phyloP scores from a whole-genome alignment of 2,113 vertebrate species.

The Acanthochromis polyacanthus region DNA sequence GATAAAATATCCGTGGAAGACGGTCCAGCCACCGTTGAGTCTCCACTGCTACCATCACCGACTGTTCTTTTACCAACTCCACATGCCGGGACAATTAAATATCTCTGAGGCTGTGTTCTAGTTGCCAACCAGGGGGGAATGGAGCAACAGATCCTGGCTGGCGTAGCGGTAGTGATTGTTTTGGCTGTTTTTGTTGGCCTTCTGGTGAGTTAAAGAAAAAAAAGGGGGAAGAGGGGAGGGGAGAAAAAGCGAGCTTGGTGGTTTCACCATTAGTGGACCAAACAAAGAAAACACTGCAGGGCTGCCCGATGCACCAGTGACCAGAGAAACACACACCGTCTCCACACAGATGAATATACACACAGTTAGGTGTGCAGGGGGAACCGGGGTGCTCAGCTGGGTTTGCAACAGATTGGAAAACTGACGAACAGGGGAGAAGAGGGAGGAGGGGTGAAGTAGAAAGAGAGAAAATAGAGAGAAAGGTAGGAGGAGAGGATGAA shows the following conservation, averaged over 20 bases:
- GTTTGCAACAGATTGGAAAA: slow-evolving; percentile 64
- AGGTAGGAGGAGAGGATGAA: slow-evolving; percentile 6
- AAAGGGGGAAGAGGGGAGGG: not conserved
- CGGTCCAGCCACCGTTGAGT: slow-evolving; percentile 39
- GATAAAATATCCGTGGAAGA: slow-evolving; percentile 34
- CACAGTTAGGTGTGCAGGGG: slow-evolving; percentile 18
- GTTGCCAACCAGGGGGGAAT: slow-evolving; percentile 31
- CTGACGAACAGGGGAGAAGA: slow-evolving; percentile 16
- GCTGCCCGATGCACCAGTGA: slow-evolving; percentile 31
- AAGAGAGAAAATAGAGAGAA: not conserved
- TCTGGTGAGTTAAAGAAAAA: slow-evolving; percentile 35
- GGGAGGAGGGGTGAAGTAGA: not conserved
- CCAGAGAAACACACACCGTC: not conserved
- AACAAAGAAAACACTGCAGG: slow-evolving; percentile 2
- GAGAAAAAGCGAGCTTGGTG: not conserved
- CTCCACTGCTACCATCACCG: slow-evolving; percentile 19
- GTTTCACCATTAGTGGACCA: slow-evolving; percentile 48
- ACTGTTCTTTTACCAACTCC: slow-evolving; percentile 42
- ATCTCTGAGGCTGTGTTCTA: slow-evolving; percentile 35
- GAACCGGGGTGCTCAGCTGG: slow-evolving; percentile 50
- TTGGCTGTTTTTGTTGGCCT: slow-evolving; percentile 37
- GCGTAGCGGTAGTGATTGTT: slow-evolving; percentile 25
- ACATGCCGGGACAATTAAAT: slow-evolving; percentile 12
- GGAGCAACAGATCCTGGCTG: slow-evolving; percentile 33
- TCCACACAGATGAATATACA: slow-evolving; percentile 12